A percentile compares a stretch with the other conserved stretches of the same genome.
These are phyloP conservation scores for Tragelaphus eurycerus DNA, from an alignment of 2,797 vertebrate genomes.

Conservation along the genomic window DNA sequence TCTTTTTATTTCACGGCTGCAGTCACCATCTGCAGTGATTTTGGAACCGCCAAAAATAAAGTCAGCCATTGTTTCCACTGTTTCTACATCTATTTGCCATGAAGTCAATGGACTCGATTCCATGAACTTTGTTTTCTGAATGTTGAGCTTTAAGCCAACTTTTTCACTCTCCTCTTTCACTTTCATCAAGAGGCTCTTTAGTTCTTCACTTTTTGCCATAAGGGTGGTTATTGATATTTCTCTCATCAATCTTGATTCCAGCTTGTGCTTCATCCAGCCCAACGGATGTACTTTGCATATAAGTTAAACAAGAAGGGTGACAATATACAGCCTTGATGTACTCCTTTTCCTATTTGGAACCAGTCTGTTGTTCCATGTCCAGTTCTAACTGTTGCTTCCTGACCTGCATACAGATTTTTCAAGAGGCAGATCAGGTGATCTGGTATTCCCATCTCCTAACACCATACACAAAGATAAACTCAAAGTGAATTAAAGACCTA, in stretches of 20 bases:
- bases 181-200: neutral
- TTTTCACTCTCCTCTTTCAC: neutral
- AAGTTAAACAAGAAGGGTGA: neutral
- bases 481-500: neutral
- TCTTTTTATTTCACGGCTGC: neutral
- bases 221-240: neutral
- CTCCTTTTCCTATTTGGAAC: neutral
- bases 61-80: neutral
- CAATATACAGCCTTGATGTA: neutral
- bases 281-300: rapidly evolving
- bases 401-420: neutral
- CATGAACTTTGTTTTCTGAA: neutral
- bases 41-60: neutral
- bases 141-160: neutral
- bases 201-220: neutral
- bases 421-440: neutral
- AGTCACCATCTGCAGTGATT: neutral
- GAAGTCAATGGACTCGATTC: neutral
- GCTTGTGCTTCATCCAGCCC: neutral
- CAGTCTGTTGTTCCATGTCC: neutral
- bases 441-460: neutral
- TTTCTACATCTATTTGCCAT: neutral
- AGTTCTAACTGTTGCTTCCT: neutral
- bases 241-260: neutral
- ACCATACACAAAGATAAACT: neutral